Evolutionary conservation across 2,888 invertebrate genomes (phyloP).

Genomic region (Adelognathus sp.): DNA sequence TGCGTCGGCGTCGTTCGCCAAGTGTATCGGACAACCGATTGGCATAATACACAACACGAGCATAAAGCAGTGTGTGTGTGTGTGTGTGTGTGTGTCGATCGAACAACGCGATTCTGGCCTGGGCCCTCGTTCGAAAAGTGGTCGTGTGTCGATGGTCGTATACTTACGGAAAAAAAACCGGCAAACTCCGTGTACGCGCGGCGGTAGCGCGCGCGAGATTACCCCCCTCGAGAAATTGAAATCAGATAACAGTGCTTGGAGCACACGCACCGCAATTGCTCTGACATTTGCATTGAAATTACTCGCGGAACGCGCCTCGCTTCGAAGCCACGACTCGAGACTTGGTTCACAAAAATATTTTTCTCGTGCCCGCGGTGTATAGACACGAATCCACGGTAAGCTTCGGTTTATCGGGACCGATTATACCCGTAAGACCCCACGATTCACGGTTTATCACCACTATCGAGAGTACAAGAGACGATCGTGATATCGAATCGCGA

Average conservation of each 20-base stretch:
- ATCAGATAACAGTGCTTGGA: slow-evolving; percentile 72
- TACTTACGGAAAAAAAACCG: slow-evolving; percentile 62
- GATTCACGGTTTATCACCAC: background rate
- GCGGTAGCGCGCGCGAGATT: slow-evolving; percentile 62
- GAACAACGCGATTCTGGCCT: slow-evolving; percentile 3
- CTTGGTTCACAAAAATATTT: background rate
- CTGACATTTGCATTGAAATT: slow-evolving; percentile 66
- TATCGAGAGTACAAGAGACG: background rate
- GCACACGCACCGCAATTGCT: slow-evolving; percentile 57
- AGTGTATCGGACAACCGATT: slow-evolving; percentile 9
- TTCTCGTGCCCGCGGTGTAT: background rate
- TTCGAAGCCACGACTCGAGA: background rate
- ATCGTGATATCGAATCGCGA: background rate
- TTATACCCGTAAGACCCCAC: slow-evolving; percentile 12
- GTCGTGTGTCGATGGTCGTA: slow-evolving; percentile 31
- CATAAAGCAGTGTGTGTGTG: background rate
- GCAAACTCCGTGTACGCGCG: slow-evolving; percentile 38
- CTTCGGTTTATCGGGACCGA: too few species aligned
- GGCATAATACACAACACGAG: slow-evolving; percentile 14
- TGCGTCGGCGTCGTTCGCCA: slow-evolving; percentile 33
- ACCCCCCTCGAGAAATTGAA: slow-evolving; percentile 73
- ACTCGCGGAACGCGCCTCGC: slow-evolving; percentile 18
- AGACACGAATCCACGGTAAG: background rate
- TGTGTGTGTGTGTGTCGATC: slow-evolving; percentile 23
- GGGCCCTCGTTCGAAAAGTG: background rate